These are phyloP conservation scores for Eulithis prunata DNA, from an alignment of 2,888 invertebrate genomes.

Conservation along the genomic window DNA sequence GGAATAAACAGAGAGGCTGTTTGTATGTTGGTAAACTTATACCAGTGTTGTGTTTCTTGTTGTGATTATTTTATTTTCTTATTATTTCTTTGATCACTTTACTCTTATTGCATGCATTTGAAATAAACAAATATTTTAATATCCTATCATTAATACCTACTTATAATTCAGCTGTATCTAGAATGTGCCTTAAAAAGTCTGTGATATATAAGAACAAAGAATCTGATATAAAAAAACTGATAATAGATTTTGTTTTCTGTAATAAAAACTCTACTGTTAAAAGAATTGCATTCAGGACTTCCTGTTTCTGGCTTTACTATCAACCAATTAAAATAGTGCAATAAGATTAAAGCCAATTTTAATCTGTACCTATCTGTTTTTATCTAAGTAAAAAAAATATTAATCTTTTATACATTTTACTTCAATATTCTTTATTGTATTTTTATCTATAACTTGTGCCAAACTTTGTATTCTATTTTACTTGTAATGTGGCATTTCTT, in stretches of 20 bases:
- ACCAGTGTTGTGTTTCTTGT: constrained; percentile 36
- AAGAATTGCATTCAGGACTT: constrained; percentile 12
- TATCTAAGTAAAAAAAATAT: constrained; percentile 21
- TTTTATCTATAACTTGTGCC: constrained; percentile 48
- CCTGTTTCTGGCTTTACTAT: constrained; percentile 11
- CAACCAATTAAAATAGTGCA: constrained; percentile 13
- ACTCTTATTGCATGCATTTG: no score
- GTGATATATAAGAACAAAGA: constrained; percentile 39
- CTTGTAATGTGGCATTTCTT: not conserved
- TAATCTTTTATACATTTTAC: constrained; percentile 25
- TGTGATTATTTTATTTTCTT: constrained; percentile 34
- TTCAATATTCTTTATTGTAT: constrained; percentile 10
- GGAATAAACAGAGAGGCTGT: not conserved
- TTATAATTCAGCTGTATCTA: constrained; percentile 24
- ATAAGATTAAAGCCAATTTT: constrained; percentile 19
- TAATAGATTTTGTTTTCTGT: constrained; percentile 11
- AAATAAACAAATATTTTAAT: no score
- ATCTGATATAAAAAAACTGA: constrained; percentile 35
- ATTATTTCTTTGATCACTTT: not conserved
- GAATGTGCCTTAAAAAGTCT: constrained; percentile 43
- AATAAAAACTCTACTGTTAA: constrained; percentile 22
- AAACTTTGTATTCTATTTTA: constrained; percentile 45
- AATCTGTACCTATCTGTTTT: constrained; percentile 11
- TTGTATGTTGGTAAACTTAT: constrained; percentile 8
- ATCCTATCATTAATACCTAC: no score